Conservation (phyloP, 2,797 vertebrate genomes). For the Strix occidentalis region DNA sequence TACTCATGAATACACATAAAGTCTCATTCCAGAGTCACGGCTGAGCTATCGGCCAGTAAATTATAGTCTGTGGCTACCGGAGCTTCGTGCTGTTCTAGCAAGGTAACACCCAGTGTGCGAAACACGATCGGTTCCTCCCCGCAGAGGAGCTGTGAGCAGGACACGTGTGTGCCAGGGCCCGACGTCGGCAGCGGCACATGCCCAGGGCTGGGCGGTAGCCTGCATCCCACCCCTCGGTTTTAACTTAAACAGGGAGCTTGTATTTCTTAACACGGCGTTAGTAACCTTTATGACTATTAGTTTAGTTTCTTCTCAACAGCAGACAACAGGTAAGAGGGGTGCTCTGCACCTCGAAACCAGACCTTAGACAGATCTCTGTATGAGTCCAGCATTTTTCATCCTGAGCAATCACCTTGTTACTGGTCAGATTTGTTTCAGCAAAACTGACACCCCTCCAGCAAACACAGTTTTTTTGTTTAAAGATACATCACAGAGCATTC, state of each 20-base stretch:
- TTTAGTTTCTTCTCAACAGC: neutral
- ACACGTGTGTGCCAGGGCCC: fast-evolving
- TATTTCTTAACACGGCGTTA: fast-evolving
- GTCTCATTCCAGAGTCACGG: fast-evolving
- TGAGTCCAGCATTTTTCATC: neutral
- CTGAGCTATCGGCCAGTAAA: neutral
- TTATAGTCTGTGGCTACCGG: fast-evolving
- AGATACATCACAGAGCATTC: fast-evolving
- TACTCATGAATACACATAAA: neutral
- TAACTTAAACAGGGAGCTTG: neutral
- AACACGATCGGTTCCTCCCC: fast-evolving
- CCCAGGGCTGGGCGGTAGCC: fast-evolving
- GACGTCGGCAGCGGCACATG: fast-evolving
- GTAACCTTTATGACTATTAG: fast-evolving
- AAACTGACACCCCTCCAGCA: neutral
- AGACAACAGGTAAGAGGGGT: neutral
- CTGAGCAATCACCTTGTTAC: fast-evolving
- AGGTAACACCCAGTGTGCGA: fast-evolving
- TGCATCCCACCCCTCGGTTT: fast-evolving
- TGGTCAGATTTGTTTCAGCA: neutral
- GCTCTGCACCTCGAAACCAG: neutral
- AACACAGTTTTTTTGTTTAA: neutral
- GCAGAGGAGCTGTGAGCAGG: fast-evolving
- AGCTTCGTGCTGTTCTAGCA: fast-evolving
- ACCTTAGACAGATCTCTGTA: fast-evolving